Percentiles rank a stretch among this genome's conserved stretches.
Evolutionary conservation across 1,140 invertebrate species (phyloP).

Genomic region (Bursaphelenchus mucronatus): DNA sequence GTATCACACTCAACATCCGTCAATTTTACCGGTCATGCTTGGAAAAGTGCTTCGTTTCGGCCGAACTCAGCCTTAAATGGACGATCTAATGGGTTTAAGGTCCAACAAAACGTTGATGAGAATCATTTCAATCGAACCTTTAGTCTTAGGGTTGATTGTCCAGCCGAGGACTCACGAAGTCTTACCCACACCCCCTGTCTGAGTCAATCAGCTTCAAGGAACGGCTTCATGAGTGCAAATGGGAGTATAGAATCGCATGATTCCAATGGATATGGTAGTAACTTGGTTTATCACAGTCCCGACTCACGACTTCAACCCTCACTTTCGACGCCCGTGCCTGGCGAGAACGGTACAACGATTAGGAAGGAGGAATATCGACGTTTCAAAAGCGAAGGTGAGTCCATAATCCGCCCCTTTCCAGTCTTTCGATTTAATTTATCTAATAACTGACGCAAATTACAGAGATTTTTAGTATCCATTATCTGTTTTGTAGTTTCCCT

Average conservation of each 20-base stretch:
- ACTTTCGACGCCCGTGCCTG: constrained; percentile 50
- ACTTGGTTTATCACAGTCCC: constrained; percentile 28
- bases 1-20: too few species aligned
- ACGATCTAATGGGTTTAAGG: too few species aligned
- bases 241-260: constrained; percentile 16
- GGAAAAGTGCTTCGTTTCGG: too few species aligned
- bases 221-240: constrained; percentile 6
- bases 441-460: too few species aligned
- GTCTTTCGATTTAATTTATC: too few species aligned
- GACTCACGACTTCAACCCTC: constrained; percentile 51
- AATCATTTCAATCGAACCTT: constrained; percentile 19
- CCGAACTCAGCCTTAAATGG: too few species aligned
- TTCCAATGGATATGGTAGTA: constrained; percentile 1
- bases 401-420: too few species aligned
- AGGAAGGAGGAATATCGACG: constrained; percentile 59
- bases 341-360: constrained; percentile 24
- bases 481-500: too few species aligned
- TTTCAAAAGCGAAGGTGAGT: constrained; percentile 57
- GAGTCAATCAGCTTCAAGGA: neutral
- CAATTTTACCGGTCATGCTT: too few species aligned
- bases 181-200: neutral
- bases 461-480: too few species aligned
- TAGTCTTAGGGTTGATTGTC: constrained; percentile 21
- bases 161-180: constrained; percentile 5
- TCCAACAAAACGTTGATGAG: constrained; percentile 22